Base-by-base conservation (phyloP, 2,797 vertebrate genomes). In the Esox masquinongy region DNA sequence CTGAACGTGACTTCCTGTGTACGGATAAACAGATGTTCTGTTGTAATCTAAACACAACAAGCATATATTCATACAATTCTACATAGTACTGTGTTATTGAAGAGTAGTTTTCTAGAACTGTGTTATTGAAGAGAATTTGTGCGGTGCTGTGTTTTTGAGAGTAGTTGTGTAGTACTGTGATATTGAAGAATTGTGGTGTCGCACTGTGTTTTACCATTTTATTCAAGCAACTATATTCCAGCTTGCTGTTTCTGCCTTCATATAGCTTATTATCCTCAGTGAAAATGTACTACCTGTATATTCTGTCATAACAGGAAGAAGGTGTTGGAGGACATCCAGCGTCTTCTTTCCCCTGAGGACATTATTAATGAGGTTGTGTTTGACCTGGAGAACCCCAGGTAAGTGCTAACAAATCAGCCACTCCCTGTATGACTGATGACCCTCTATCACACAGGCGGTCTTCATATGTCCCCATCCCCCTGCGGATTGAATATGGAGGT, bases 301-400 rank as follows among this genome's bases (percentile, higher is more conserved):
- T 31, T 43, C 56, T 75, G 53, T 77, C 29, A 71, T 86, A 79
- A 12, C 86, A 99, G 97, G 80, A 90, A 94, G 80, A 98, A 96
- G 89, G 94, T 96, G 70, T 83, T 97, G 15, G 95, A 97, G 80
- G 97, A 99, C 61, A 9, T 97, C 80, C 91, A 82, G 8, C 95
- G 96, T 59, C 86, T 96, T 36, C 86, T 96, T 72, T 91, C 92
- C 64, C 90, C 95, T 0, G 84, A 80, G 15, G 94, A 96, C 80
- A 80, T 95, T 77, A 90, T 97, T 64, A 93, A 95, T 82, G 91
- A 89, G 85, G 94, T 95, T 0, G 94, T 96, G 73, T 99, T 97
- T 91, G 95, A 97, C 90, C 78, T 96, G 77, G 96, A 97, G 1
- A 90, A 94, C 77, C 86, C 87, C 87, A 90, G 95, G 97, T 98